Base-by-base conservation (phyloP, 2,888 invertebrate species). In the Petrolisthes manimaculis region DNA sequence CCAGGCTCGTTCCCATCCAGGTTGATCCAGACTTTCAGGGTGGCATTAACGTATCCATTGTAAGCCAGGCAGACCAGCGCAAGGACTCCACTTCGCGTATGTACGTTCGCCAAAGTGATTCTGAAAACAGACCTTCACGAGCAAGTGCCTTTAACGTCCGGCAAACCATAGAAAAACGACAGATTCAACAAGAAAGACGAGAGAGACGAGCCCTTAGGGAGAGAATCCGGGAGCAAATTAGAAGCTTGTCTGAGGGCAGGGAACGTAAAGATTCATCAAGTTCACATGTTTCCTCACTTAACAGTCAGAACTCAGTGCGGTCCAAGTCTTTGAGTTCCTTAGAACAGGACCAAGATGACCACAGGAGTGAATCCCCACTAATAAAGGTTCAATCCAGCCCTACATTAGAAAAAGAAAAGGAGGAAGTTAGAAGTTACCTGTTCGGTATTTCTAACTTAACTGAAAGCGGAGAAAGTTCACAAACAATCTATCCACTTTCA, bases 91-190 rank as follows among this genome's bases (percentile, higher is more conserved):
- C 90, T 18, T 90, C 90, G 69, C 91, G 89, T 78, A 91, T 91
- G 91, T 91, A 85, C 81, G 91, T 91, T 14, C 86, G 89, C 61
- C 91, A 89, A 56, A 86, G 89, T 54, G 91, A 91, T 54, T 80
- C 89, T 55, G 88, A 86, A 61, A 89, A 88, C 56, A 79, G 91
- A 77, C 88, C 91, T 54, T 88, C 91, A 9, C 84, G 91, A 67
- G 91, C 91, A 4, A 91, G 91, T 51, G 90, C 91, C 67, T 91
- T 91, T 71, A 91, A 91, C 77, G 91, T 90, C 14, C 80, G 91
- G 21, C 86, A 84, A 78, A 91, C 91, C 1, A 91, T 91, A 51
- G 91, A 90, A 78, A 90, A 91, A 67, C 83, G 91, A 3, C 89
- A 89, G 74, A 86, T 89, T n/a, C 89, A 91, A 74, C 89, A 89